Conservation (phyloP, 2,888 invertebrate species). For the Calliopum simillimum region DNA sequence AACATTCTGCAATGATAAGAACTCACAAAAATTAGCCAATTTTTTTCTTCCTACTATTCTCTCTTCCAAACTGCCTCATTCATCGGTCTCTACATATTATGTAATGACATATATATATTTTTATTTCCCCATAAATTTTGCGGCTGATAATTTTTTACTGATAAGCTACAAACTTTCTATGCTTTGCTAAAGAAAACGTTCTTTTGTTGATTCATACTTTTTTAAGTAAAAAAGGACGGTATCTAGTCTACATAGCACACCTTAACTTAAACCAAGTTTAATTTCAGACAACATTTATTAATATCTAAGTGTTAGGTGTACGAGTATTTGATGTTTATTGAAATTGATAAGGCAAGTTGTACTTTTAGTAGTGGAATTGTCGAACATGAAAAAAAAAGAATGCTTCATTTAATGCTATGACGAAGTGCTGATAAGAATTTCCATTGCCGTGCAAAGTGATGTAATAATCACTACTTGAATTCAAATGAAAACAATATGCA, state of each 20-base stretch:
- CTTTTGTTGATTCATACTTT: not conserved
- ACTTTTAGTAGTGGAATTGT: too few species aligned
- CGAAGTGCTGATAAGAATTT: constrained; percentile 4
- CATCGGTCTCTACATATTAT: not conserved
- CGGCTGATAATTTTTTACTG: constrained; percentile 18
- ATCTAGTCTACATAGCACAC: constrained; percentile 1
- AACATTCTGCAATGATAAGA: too few species aligned
- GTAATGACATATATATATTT: constrained; percentile 12
- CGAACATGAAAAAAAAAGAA: not conserved
- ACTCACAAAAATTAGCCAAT: too few species aligned
- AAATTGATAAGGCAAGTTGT: too few species aligned
- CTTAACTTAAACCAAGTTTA: not conserved
- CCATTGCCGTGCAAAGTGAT: not conserved
- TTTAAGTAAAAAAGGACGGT: too few species aligned
- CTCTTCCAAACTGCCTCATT: too few species aligned
- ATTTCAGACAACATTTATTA: not conserved
- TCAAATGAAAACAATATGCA: not conserved
- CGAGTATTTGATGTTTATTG: too few species aligned
- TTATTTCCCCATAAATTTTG: not conserved
- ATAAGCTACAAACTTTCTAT: not conserved
- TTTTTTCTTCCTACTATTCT: too few species aligned
- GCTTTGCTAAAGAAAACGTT: too few species aligned
- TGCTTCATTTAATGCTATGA: not conserved
- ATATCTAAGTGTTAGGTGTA: too few species aligned
- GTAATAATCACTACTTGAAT: not conserved